These are phyloP conservation scores for Tridacna gigas DNA, from an alignment of 2,888 invertebrate species.

Conservation along the genomic window DNA sequence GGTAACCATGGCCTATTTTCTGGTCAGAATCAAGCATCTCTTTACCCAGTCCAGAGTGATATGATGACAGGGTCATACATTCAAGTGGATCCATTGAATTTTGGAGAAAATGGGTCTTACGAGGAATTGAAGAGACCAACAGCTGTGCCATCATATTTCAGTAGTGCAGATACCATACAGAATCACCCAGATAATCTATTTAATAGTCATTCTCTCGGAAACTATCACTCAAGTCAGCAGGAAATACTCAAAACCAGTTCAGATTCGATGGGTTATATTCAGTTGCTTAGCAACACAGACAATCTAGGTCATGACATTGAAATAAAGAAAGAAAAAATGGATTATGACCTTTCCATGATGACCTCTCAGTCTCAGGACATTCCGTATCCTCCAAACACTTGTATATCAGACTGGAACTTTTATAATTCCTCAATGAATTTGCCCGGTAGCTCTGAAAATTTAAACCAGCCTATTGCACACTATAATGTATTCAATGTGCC, in stretches of 20 bases:
- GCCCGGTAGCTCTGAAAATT: neutral
- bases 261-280: constrained; percentile 48
- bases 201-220: constrained; percentile 2
- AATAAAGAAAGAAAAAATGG: constrained; percentile 59
- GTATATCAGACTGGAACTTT: constrained; percentile 61
- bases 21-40: neutral
- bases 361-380: constrained; percentile 43
- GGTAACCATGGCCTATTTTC: constrained; percentile 7
- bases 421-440: constrained; percentile 30
- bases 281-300: constrained; percentile 53
- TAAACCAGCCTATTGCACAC: constrained; percentile 7
- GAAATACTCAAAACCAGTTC: constrained; percentile 44
- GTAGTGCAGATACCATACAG: constrained; percentile 30
- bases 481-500: constrained; percentile 11
- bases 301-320: constrained; percentile 23
- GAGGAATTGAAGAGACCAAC: constrained; percentile 40
- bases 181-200: constrained; percentile 6
- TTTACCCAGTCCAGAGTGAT: constrained; percentile 10
- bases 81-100: constrained; percentile 22
- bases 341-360: constrained; percentile 36
- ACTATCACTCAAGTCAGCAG: constrained; percentile 19
- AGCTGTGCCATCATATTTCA: constrained; percentile 7
- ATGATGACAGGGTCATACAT: constrained; percentile 22
- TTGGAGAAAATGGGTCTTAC: constrained; percentile 30
- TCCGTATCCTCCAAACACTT: constrained; percentile 52